phyloP scores from a whole-genome alignment of 30 jellyfish, hydroid and myxozoan species.

The Pelagia noctiluca region DNA sequence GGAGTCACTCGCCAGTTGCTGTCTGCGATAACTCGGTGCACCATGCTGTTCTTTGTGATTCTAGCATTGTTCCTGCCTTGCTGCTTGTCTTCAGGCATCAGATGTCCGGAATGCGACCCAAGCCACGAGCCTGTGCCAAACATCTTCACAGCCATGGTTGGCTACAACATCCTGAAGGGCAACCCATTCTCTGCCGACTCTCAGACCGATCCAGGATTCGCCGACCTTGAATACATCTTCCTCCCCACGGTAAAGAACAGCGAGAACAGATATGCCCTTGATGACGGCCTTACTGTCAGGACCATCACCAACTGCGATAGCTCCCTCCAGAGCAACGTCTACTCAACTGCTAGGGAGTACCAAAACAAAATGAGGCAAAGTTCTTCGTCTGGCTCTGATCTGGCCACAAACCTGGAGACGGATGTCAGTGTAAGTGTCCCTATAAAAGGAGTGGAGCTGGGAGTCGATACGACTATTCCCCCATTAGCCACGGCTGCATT shows the following conservation, averaged over 20 bases:
- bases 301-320: not conserved
- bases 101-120: too few species aligned
- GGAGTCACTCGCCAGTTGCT: too few species aligned
- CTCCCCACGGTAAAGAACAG: conserved; percentile 27
- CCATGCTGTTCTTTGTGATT: too few species aligned
- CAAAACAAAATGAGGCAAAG: not conserved
- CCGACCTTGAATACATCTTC: conserved; percentile 22
- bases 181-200: conserved; percentile 30
- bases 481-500: conserved; percentile 31
- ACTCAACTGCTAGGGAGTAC: not conserved
- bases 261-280: conserved; percentile 27
- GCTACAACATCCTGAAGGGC: conserved; percentile 57
- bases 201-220: conserved; percentile 46
- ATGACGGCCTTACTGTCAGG: conserved; percentile 22
- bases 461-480: conserved; percentile 31
- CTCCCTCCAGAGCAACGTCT: not conserved
- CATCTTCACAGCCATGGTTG: conserved; percentile 40
- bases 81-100: not conserved
- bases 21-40: too few species aligned
- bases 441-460: conserved; percentile 13
- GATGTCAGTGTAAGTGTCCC: conserved; percentile 32
- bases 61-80: too few species aligned
- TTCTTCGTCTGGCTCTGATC: not conserved
- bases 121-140: conserved; percentile 49
- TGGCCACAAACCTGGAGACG: conserved; percentile 10